Conservation (phyloP, 2,888 invertebrate species). For the Stramonita haemastoma region DNA sequence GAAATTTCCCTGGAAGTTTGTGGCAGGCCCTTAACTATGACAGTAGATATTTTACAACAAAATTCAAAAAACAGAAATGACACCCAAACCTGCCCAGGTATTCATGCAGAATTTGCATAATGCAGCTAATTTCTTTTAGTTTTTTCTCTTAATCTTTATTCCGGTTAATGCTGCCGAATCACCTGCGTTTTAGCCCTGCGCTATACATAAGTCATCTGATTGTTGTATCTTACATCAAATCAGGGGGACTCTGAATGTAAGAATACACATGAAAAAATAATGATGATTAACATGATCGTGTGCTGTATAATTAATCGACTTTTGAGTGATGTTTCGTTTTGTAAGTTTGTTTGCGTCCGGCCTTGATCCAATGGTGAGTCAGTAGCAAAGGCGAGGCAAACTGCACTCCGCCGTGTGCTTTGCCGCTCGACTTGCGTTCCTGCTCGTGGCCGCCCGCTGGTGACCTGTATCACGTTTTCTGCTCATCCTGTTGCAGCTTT, state of each 20-base stretch:
- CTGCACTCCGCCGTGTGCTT: conserved; percentile 35
- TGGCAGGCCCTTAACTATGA: too few relatives aligned
- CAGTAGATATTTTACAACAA: too few relatives aligned
- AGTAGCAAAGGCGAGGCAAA: conserved; percentile 34
- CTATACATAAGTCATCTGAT: not conserved
- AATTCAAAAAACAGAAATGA: too few relatives aligned
- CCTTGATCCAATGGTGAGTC: conserved; percentile 10
- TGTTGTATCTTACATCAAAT: not conserved
- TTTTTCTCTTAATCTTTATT: not conserved
- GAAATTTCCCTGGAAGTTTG: too few relatives aligned
- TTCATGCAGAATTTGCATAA: not conserved
- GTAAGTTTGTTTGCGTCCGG: conserved; percentile 18
- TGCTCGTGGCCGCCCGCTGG: conserved; percentile 15
- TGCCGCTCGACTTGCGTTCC: conserved; percentile 39
- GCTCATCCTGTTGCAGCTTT: conserved; percentile 59
- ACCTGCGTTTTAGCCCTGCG: not conserved
- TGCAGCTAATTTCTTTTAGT: not conserved
- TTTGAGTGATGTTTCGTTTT: conserved; percentile 16
- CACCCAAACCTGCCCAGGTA: too few relatives aligned
- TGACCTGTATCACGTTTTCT: conserved; percentile 21
- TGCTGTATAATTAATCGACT: not conserved
- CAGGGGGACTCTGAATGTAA: not conserved
- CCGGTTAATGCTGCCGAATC: not conserved
- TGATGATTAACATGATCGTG: not conserved
- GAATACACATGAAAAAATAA: not conserved